Conservation (phyloP, 2,888 invertebrate genomes). For the Leptinotarsa juncta region DNA sequence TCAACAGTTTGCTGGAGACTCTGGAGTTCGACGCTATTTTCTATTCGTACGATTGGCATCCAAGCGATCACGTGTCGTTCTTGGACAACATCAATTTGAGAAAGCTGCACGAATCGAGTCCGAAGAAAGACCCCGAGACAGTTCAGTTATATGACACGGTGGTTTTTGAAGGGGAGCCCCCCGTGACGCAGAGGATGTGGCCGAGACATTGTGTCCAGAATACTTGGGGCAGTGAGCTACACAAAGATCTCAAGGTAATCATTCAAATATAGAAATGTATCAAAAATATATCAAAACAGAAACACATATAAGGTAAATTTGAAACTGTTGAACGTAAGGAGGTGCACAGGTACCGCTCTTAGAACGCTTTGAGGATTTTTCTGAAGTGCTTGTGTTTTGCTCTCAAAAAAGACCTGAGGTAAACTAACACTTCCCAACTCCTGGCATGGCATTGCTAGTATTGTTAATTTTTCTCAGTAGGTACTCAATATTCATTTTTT, state of each 20-base stretch:
- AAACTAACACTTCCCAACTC: too few relatives aligned
- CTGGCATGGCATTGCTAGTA: too few relatives aligned
- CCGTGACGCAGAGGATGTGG: constrained; percentile 90
- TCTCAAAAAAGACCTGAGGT: too few relatives aligned
- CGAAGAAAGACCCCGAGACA: constrained; percentile 75
- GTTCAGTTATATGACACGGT: constrained; percentile 90
- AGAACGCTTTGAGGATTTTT: too few relatives aligned
- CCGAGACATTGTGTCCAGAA: constrained; percentile 95
- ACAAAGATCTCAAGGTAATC: constrained; percentile 84
- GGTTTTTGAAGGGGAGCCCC: constrained; percentile 86
- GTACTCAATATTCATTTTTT: too few relatives aligned
- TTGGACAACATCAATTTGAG: constrained; percentile 84
- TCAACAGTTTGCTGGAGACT: constrained; percentile 83
- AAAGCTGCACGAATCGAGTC: constrained; percentile 76
- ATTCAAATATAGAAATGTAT: background rate
- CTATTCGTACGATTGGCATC: constrained; percentile 97
- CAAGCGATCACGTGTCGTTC: constrained; percentile 93
- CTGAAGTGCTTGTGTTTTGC: too few relatives aligned
- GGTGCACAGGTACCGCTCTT: too few relatives aligned
- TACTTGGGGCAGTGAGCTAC: constrained; percentile 92
- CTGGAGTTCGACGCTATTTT: constrained; percentile 87
- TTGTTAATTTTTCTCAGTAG: too few relatives aligned
- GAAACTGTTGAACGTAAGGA: too few relatives aligned
- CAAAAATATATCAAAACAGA: too few relatives aligned
- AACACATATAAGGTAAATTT: too few relatives aligned